Conservation (phyloP, 2,113 vertebrate genomes). For the Megaptera novaeangliae region DNA sequence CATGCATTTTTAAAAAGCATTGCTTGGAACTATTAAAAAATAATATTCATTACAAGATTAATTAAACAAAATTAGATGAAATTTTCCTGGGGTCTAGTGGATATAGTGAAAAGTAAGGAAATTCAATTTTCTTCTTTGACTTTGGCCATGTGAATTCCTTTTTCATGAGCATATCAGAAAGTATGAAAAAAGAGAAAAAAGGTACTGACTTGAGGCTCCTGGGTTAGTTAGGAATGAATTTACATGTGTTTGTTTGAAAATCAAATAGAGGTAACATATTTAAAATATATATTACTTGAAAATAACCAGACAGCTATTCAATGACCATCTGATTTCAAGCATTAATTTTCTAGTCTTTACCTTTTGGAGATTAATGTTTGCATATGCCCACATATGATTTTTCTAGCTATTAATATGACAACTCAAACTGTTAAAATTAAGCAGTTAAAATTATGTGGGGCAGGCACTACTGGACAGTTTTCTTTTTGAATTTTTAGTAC, state of each 20-base stretch:
- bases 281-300: not conserved
- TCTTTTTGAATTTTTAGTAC: not conserved
- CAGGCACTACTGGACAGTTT: not conserved
- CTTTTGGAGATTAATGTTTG: not conserved
- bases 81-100: not conserved
- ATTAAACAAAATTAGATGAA: not conserved
- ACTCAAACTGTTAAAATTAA: not conserved
- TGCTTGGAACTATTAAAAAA: constrained; percentile 20
- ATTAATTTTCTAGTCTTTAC: not conserved
- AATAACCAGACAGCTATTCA: not conserved
- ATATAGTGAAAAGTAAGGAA: not conserved
- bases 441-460: not conserved
- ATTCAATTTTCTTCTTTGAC: not conserved
- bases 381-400: not conserved
- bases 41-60: not conserved
- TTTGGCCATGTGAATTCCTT: not conserved
- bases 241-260: constrained; percentile 14
- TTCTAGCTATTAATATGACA: not conserved
- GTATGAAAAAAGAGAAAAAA: not conserved
- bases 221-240: not conserved
- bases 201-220: not conserved
- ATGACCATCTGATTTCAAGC: not conserved
- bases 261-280: not conserved
- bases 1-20: not conserved
- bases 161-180: not conserved